phyloP scores from a whole-genome alignment of 2,797 vertebrate species.

The Ciconia nigra region DNA sequence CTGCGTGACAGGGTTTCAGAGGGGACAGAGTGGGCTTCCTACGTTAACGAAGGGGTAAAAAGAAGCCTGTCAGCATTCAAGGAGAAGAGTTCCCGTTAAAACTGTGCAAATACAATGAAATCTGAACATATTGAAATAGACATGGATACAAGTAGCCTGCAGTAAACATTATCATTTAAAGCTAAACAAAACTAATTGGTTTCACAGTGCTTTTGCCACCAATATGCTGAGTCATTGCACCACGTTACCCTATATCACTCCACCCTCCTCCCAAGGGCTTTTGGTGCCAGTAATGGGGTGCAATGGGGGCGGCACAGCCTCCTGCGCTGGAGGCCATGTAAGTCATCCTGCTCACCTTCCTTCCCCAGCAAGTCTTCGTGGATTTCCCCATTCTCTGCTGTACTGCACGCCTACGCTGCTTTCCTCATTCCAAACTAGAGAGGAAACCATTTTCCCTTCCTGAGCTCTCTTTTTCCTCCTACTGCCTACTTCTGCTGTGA shows the following conservation, averaged over 20 bases:
- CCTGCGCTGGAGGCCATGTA: neutral
- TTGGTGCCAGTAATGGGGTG: neutral
- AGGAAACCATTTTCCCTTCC: neutral
- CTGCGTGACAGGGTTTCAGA: neutral
- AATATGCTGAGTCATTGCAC: too few relatives aligned
- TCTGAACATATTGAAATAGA: neutral
- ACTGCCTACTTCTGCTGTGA: neutral
- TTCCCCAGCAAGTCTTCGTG: neutral
- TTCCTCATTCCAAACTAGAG: neutral
- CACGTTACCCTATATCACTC: too few relatives aligned
- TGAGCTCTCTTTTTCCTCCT: neutral
- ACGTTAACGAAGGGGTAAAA: neutral
- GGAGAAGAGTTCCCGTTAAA: neutral
- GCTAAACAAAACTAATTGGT: neutral
- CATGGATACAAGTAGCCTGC: neutral
- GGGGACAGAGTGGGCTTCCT: neutral
- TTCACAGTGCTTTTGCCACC: neutral
- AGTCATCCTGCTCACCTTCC: neutral
- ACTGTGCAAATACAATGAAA: neutral
- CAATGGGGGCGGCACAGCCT: accelerated
- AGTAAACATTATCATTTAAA: neutral
- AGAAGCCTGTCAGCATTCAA: neutral
- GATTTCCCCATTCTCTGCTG: neutral
- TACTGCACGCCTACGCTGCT: neutral
- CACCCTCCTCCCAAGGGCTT: neutral